Conservation (phyloP, 2,888 invertebrate genomes). For the Metellina segmentata region DNA sequence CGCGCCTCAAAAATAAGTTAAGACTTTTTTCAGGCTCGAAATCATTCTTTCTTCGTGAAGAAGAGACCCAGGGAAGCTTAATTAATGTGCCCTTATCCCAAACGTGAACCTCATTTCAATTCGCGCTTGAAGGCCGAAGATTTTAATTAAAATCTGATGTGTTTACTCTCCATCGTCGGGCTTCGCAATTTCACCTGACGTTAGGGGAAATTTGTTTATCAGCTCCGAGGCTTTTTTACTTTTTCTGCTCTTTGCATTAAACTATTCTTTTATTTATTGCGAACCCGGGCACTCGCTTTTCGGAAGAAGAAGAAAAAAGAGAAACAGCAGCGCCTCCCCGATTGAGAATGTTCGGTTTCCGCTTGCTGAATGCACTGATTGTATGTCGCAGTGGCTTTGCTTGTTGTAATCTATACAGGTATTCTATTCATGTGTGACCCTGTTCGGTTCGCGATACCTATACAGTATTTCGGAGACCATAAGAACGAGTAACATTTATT, state of each 20-base stretch:
- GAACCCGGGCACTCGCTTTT: conserved; percentile 22
- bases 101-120: conserved; percentile 48
- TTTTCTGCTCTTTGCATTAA: conserved; percentile 18
- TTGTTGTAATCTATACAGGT: no score
- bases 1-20: conserved; percentile 26
- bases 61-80: conserved; percentile 63
- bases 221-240: conserved; percentile 18
- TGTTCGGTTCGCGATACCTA: no score
- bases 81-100: conserved; percentile 53
- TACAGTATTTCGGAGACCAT: no score
- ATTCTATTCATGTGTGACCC: no score
- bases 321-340: conserved; percentile 5
- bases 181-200: conserved; percentile 63
- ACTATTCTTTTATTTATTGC: conserved; percentile 43
- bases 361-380: conserved; percentile 53
- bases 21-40: conserved; percentile 4
- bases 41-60: conserved; percentile 29
- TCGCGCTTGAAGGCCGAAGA: conserved; percentile 62
- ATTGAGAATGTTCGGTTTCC: conserved; percentile 53
- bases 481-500: no score
- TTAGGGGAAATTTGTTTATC: conserved; percentile 64
- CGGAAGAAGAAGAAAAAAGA: conserved; percentile 3
- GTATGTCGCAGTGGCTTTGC: conserved; percentile 15
- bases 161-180: conserved; percentile 50
- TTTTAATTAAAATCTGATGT: conserved; percentile 71